These are phyloP conservation scores for Eueremaeus valkanovi DNA, from an alignment of 2,888 invertebrate genomes.

Conservation along the genomic window DNA sequence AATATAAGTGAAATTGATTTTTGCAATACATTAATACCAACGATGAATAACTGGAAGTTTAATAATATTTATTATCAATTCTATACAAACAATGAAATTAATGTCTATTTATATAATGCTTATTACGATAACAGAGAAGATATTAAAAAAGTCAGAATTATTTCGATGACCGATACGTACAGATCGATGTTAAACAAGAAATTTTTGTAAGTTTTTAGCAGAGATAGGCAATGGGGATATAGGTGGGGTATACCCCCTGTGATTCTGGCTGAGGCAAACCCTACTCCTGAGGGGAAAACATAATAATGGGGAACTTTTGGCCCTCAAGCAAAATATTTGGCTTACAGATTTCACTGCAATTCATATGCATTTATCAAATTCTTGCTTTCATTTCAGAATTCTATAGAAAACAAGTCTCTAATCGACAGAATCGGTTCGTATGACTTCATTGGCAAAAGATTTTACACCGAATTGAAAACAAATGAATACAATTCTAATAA, in stretches of 20 bases:
- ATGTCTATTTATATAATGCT: slow-evolving; percentile 30
- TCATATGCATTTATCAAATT: too few relatives aligned
- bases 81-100: neutral
- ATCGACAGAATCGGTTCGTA: neutral
- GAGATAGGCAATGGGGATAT: too few relatives aligned
- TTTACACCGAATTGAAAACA: neutral
- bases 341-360: too few relatives aligned
- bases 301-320: too few relatives aligned
- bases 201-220: slow-evolving; percentile 23
- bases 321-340: too few relatives aligned
- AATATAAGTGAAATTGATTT: neutral
- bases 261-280: too few relatives aligned
- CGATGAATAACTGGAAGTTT: neutral
- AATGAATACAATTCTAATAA: neutral
- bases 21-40: neutral
- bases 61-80: slow-evolving; percentile 7
- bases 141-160: neutral
- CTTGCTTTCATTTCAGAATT: too few relatives aligned
- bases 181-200: neutral
- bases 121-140: slow-evolving; percentile 36
- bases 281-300: too few relatives aligned
- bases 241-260: too few relatives aligned
- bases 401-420: neutral
- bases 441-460: neutral
- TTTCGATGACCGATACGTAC: neutral